These are phyloP conservation scores for Nemurella pictetii DNA, from an alignment of 2,888 invertebrate species.

Conservation along the genomic window DNA sequence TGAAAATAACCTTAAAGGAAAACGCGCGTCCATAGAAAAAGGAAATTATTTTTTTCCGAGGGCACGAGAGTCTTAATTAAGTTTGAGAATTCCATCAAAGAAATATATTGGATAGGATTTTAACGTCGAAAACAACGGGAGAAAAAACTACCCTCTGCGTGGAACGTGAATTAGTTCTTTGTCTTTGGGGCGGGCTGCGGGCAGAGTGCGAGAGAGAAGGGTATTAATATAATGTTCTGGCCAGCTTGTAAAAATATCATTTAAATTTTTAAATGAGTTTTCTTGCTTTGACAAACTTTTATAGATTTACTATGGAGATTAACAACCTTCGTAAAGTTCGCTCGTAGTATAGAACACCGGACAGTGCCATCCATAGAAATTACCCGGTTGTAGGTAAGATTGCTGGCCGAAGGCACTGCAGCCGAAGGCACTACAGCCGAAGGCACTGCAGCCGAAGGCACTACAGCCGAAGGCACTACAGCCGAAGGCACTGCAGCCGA, in stretches of 20 bases:
- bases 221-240: not conserved
- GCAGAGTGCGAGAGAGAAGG: not conserved
- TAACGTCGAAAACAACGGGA: constrained; percentile 32
- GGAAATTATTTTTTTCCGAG: constrained; percentile 34
- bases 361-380: not conserved
- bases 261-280: not conserved
- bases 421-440: no score
- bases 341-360: not conserved
- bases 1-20: constrained; percentile 16
- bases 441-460: no score
- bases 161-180: not conserved
- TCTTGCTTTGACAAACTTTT: not conserved
- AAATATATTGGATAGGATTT: constrained; percentile 38
- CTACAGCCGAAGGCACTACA: no score
- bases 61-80: constrained; percentile 34
- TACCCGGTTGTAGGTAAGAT: no score
- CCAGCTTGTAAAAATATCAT: not conserved
- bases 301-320: not conserved
- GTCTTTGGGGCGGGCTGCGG: not conserved
- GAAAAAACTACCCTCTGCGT: not conserved
- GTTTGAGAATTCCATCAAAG: constrained; percentile 35
- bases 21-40: constrained; percentile 13
- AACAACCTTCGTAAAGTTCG: not conserved
- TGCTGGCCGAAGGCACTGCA: no score
- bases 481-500: no score